phyloP scores from a whole-genome alignment of 2,888 invertebrate genomes.

The Torymus auratus region DNA sequence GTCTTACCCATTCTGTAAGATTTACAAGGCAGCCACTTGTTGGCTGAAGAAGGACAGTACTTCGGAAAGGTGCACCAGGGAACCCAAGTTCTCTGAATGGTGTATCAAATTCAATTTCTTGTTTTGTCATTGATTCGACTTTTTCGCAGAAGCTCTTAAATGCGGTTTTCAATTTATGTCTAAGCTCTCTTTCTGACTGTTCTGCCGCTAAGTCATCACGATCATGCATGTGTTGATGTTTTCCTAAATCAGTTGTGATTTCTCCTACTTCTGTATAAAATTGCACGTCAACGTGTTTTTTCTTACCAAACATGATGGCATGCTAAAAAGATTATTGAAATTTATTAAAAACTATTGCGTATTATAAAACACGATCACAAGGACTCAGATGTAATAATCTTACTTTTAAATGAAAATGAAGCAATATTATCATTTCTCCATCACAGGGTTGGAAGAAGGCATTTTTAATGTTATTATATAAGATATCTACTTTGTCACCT shows the following conservation, averaged over 20 bases:
- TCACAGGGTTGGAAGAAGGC: conserved; percentile 99
- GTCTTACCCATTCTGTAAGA: conserved; percentile 93
- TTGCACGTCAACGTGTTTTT: conserved; percentile 99
- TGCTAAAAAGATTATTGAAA: conserved; percentile 79
- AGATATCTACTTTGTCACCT: conserved; percentile 99
- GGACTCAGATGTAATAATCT: conserved; percentile 32
- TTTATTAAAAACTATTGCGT: not conserved
- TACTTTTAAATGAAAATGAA: conserved; percentile 98
- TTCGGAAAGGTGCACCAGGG: conserved; percentile 97
- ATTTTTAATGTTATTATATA: conserved; percentile 99
- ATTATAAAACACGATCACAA: conserved; percentile 7
- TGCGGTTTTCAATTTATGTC: conserved; percentile 97
- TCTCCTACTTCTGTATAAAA: conserved; percentile 99
- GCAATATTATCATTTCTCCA: conserved; percentile 98
- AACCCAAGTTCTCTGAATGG: conserved; percentile 99
- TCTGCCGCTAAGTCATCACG: conserved; percentile 99
- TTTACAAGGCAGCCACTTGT: conserved; percentile 98
- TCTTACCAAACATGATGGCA: conserved; percentile 99
- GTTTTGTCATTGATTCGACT: conserved; percentile 95
- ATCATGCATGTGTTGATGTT: conserved; percentile 99
- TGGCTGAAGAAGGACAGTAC: conserved; percentile 96
- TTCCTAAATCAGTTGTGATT: conserved; percentile 99
- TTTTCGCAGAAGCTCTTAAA: conserved; percentile 99
- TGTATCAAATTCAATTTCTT: conserved; percentile 98
- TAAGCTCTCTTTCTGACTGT: conserved; percentile 97